Percentiles rank a stretch among this genome's conserved stretches.
phyloP scores from a whole-genome alignment of 2,113 vertebrate species.

The Lucifuga dentata region DNA sequence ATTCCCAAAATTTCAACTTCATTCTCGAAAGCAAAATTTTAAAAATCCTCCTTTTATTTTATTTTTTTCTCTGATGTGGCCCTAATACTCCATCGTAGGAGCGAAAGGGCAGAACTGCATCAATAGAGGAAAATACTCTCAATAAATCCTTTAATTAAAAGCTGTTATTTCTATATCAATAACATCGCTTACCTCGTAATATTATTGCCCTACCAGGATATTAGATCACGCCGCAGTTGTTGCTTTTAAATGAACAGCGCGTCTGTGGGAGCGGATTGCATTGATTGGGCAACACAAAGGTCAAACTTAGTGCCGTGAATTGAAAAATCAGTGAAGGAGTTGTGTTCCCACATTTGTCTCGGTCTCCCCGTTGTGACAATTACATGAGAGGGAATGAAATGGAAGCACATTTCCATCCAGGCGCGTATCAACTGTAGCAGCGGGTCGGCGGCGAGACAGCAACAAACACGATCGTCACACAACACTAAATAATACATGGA shows the following conservation, averaged over 20 bases:
- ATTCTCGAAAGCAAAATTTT: too few species aligned
- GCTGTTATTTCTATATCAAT: constrained; percentile 43
- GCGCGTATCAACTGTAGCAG: constrained; percentile 66
- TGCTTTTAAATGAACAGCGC: constrained; percentile 43
- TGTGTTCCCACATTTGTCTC: constrained; percentile 64
- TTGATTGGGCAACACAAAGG: constrained; percentile 69
- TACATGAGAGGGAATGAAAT: constrained; percentile 53
- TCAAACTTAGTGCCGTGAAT: constrained; percentile 62
- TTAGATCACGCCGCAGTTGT: constrained; percentile 23
- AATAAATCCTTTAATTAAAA: constrained; percentile 53
- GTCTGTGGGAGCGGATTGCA: constrained; percentile 44
- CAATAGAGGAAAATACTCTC: constrained; percentile 15
- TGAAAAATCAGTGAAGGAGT: constrained; percentile 71
- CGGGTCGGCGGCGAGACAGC: constrained; percentile 59
- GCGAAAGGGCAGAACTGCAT: constrained; percentile 39
- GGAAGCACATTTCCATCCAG: constrained; percentile 66
- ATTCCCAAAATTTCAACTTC: too few species aligned
- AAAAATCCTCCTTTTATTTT: too few species aligned
- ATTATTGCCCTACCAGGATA: constrained; percentile 22
- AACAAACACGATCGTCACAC: constrained; percentile 70
- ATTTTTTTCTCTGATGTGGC: too few species aligned
- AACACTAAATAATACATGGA: constrained; percentile 74
- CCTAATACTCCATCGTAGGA: too few species aligned
- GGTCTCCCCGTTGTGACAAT: constrained; percentile 67
- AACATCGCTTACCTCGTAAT: constrained; percentile 23